Evolutionary conservation across 2,888 invertebrate species (phyloP).

Genomic region (Drosophila niveifrons): DNA sequence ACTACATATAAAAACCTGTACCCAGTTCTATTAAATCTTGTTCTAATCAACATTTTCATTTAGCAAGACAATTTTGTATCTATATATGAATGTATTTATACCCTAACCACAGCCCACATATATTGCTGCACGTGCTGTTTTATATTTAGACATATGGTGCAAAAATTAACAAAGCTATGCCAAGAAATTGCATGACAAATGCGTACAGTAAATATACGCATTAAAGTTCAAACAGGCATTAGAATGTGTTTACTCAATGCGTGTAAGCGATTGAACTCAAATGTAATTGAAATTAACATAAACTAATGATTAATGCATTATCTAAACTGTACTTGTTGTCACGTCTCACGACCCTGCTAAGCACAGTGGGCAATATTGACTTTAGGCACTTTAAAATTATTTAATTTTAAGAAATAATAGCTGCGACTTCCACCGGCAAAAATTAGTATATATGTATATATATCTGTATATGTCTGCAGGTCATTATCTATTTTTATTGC

Average conservation of each 20-base stretch:
- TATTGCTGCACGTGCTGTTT: constrained; percentile 11
- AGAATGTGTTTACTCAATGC: constrained; percentile 1
- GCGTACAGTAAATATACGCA: constrained; percentile 11
- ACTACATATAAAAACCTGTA: neutral
- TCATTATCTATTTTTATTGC: constrained; percentile 28
- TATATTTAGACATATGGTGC: constrained; percentile 12
- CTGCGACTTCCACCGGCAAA: neutral
- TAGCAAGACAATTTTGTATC: neutral
- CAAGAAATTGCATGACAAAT: constrained; percentile 15
- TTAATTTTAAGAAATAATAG: neutral
- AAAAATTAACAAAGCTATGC: constrained; percentile 9
- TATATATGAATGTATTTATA: neutral
- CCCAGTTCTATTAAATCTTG: neutral
- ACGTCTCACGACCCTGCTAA: neutral
- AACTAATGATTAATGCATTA: constrained; percentile 18
- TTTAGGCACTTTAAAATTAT: neutral
- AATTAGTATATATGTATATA: constrained; percentile 3
- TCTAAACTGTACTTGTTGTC: neutral
- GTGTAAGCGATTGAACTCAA: constrained; percentile 14
- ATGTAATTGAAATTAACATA: constrained; percentile 4
- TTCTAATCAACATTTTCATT: neutral
- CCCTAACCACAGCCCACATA: neutral
- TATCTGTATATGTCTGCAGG: neutral
- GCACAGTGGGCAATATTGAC: neutral
- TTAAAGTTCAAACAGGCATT: constrained; percentile 2